Percentiles rank a stretch among this genome's conserved stretches.
phyloP scores from a whole-genome alignment of 2,888 invertebrate species.

The Apeira syringaria region DNA sequence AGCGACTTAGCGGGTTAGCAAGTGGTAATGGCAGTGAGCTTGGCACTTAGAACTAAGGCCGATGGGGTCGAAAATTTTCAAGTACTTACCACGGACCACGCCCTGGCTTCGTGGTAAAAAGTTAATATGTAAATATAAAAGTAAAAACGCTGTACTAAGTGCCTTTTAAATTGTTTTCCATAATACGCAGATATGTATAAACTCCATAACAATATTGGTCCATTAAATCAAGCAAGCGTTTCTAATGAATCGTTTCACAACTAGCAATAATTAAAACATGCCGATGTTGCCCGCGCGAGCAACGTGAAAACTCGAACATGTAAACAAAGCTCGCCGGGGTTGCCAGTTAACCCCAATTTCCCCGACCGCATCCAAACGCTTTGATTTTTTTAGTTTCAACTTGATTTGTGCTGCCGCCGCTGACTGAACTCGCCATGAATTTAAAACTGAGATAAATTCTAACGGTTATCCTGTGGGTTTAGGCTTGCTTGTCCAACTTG shows the following conservation, averaged over 20 bases:
- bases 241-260: conserved; percentile 39
- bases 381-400: conserved; percentile 53
- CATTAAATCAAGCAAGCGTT: conserved; percentile 15
- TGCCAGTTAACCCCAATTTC: conserved; percentile 59
- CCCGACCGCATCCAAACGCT: conserved; percentile 48
- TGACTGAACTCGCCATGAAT: conserved; percentile 42
- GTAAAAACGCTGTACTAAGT: too few species aligned
- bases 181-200: too few species aligned
- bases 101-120: too few species aligned
- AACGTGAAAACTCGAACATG: conserved; percentile 51
- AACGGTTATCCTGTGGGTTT: conserved; percentile 14
- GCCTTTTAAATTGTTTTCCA: too few species aligned
- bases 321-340: conserved; percentile 55
- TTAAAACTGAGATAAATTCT: conserved; percentile 33
- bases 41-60: too few species aligned
- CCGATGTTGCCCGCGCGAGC: conserved; percentile 38
- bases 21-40: too few species aligned
- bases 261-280: conserved; percentile 54
- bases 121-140: too few species aligned
- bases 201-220: conserved; percentile 19
- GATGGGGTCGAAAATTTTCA: too few species aligned
- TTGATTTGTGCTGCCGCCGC: conserved; percentile 58
- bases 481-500: conserved; percentile 8
- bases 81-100: too few species aligned
- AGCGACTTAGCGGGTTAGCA: too few species aligned